These are phyloP conservation scores for Melanargia galathea DNA, from an alignment of 2,888 invertebrate genomes.

Conservation along the genomic window DNA sequence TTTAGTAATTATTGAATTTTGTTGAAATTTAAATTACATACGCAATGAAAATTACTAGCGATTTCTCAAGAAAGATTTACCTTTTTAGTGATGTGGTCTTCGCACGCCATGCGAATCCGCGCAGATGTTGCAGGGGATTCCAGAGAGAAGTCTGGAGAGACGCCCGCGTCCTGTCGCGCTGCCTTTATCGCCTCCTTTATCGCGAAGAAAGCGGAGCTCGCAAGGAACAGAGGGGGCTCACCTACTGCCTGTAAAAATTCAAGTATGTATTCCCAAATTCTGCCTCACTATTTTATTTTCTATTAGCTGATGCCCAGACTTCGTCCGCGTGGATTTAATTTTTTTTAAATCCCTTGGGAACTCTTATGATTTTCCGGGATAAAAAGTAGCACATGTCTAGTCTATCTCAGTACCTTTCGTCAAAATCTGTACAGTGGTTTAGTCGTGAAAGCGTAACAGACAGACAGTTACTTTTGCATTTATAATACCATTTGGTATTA, in stretches of 20 bases:
- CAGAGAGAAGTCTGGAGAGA: constrained; percentile 82
- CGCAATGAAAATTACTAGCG: no score
- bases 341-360: background rate
- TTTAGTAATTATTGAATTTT: no score
- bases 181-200: constrained; percentile 93
- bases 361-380: no score
- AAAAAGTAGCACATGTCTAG: no score
- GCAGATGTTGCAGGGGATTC: constrained; percentile 95
- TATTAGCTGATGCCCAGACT: background rate
- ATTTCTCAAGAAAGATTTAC: constrained; percentile 66
- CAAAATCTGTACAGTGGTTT: no score
- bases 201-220: constrained; percentile 94
- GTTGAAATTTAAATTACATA: no score
- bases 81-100: constrained; percentile 90
- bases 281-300: background rate
- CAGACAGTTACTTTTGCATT: no score
- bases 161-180: constrained; percentile 87
- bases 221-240: constrained; percentile 96
- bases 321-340: no score
- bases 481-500: no score
- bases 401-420: no score
- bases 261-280: background rate
- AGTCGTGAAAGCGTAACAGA: no score
- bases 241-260: constrained; percentile 90
- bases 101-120: constrained; percentile 93